Base-by-base conservation (phyloP, 2,888 invertebrate genomes). In the Anthophora plumipes region DNA sequence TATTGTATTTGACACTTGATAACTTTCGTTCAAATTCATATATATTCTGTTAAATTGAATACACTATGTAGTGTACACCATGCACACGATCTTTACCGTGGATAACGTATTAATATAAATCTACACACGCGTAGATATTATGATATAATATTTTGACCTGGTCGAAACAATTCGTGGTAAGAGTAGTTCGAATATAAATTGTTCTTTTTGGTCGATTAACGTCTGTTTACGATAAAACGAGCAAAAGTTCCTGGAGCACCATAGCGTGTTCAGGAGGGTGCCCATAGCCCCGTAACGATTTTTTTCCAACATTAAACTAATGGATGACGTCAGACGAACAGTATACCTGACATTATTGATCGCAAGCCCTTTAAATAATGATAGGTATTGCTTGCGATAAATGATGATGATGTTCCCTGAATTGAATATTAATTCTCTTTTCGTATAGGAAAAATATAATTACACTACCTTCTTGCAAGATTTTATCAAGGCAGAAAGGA, bases 201-300 rank as follows among this genome's bases (percentile, higher is more conserved):
- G n/a, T 69, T 63, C 52, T 17, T 52, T 55, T 74, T 70, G 57
- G 31, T 54, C 60, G 74, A 74, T 81, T 64, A 54, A 55, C 72
- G 52, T 80, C 54, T 72, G 80, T 82, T 80, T 80, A 80, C 72
- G 64, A 64, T 50, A 37, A 61, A 41, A 64, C 50, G 43, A 66
- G 61, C 52, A 74, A 60, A 41, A 67, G 79, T 71, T 54, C 63
- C 63, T 41, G 55, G 17, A 52, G 66, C 61, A 78, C 69, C 61
- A 76, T 81, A 52, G 70, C 70, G 69, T 74, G 78, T 74, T 72
- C 60, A 72, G 7, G 60, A 85, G 67, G 86, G 83, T 86, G 83
- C 67, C 77, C 74, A 71, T 60, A 83, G 76, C 79, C 61, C 84
- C 86, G 83, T 86, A 86, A 86, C 81, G 83, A 83, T 84, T 83